Base-by-base conservation (phyloP, 2,797 vertebrate species). In the Limosa lapponica region DNA sequence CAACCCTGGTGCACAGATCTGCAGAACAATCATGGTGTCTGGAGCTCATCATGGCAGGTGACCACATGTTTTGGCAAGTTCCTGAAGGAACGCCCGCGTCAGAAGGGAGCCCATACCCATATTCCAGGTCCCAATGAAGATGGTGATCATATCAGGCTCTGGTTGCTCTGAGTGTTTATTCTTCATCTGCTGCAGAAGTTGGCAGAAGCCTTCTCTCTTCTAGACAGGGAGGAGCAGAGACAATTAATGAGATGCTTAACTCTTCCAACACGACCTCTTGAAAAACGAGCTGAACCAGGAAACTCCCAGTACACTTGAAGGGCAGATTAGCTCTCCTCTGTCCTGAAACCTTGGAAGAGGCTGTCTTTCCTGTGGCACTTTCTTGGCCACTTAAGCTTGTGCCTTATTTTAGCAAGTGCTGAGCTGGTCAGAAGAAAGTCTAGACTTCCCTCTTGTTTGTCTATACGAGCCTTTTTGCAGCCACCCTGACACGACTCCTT, bases 61-160 rank as follows among this genome's bases (percentile, higher is more conserved):
- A 75, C 62, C 54, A 87, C 70, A 22, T 13, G 11, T 64, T 70
- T 59, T 48, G 48, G 16, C 13, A 66, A 70, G 54, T 16, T 51
- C 39, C 49, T 65, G 73, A 54, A 90, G 75, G 64, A 80, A 57
- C 4, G 5, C 32, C 51, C 28, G 3, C 10, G 10, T 77, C 49
- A 88, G 65, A 74, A 73, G 51, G 17, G 55, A 92, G 67, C 43
- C 49, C 98, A 95, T 98, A 99, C 99, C 99, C 99, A 99, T 99
- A 96, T 99, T 99, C 99, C 99, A 99, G 82, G 99, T 99, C 90
- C 99, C 99, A n/a, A 99, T 98, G 98, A 99, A 99, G 92, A 99
- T 97, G 43, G 99, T 99, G 96, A 99, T 99, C 99, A 99, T 99
- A 97, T 99, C 99, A 2, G 99, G 99, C 89, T 99, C 99, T 8